phyloP scores from a whole-genome alignment of 2,113 vertebrate genomes.

The Oncorhynchus keta region DNA sequence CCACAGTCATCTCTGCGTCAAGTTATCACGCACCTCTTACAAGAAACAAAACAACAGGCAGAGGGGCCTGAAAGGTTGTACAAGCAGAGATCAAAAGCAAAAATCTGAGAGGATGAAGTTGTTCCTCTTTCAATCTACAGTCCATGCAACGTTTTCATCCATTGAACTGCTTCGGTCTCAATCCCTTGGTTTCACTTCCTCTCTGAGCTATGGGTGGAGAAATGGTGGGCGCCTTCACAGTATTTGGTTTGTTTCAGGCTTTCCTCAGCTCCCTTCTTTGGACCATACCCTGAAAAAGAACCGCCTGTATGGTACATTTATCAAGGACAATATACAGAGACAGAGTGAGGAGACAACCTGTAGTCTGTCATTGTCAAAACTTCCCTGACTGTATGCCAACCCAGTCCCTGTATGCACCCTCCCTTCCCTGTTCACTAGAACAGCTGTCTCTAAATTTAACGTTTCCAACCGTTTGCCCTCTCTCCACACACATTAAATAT shows the following conservation, averaged over 20 bases:
- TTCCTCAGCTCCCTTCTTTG: neutral
- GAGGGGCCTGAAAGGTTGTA: neutral
- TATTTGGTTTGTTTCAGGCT: neutral
- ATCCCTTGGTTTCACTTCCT: slow-evolving; percentile 28
- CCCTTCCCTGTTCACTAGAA: slow-evolving; percentile 27
- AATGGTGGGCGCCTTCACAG: neutral
- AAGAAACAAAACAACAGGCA: neutral
- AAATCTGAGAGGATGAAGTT: neutral
- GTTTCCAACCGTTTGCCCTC: slow-evolving; percentile 38
- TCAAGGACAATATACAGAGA: neutral
- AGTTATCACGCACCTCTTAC: neutral
- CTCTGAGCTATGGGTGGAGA: slow-evolving; percentile 15
- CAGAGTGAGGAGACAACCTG: neutral
- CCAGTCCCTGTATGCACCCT: neutral
- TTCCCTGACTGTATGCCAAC: neutral
- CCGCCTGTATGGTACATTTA: neutral
- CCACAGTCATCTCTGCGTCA: neutral
- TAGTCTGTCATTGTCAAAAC: neutral
- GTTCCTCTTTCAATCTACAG: neutral
- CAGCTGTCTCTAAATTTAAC: slow-evolving; percentile 63
- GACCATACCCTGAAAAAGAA: slow-evolving; percentile 9
- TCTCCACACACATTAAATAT: slow-evolving; percentile 9
- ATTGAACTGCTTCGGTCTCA: slow-evolving; percentile 4
- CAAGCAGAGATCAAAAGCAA: neutral
- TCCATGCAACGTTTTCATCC: slow-evolving; percentile 13